phyloP scores from a whole-genome alignment of 2,888 invertebrate species.

The Lomographa bimaculata region DNA sequence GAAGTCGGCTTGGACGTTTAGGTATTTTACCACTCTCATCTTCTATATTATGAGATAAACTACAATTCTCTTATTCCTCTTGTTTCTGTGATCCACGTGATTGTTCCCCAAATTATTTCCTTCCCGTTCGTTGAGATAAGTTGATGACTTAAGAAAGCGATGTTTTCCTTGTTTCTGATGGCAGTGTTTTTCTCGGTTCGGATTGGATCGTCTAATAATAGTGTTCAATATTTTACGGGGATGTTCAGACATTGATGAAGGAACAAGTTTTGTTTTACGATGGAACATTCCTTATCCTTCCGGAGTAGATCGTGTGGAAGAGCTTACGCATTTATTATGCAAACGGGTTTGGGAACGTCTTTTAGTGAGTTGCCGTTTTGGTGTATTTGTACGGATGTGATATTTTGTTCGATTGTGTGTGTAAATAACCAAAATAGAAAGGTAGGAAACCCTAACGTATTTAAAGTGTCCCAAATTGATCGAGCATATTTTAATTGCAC shows the following conservation, averaged over 20 bases:
- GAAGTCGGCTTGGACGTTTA: too few relatives aligned
- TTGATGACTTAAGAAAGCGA: conserved; percentile 16
- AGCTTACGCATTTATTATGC: conserved; percentile 14
- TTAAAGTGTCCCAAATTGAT: too few relatives aligned
- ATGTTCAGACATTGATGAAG: conserved; percentile 18
- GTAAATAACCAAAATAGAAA: too few relatives aligned
- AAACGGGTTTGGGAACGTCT: too few relatives aligned
- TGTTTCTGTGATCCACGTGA: conserved; percentile 20
- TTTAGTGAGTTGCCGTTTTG: too few relatives aligned
- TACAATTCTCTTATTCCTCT: too few relatives aligned
- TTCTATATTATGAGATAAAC: too few relatives aligned
- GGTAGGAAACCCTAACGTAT: too few relatives aligned
- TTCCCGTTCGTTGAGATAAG: conserved; percentile 16
- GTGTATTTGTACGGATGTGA: too few relatives aligned
- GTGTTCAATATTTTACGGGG: conserved; percentile 18
- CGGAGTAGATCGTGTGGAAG: conserved; percentile 14
- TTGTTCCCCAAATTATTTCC: conserved; percentile 22
- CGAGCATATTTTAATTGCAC: too few relatives aligned
- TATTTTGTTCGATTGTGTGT: too few relatives aligned
- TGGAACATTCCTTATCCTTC: conserved; percentile 14
- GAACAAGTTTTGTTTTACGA: conserved; percentile 24
- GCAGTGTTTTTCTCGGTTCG: conserved; percentile 18
- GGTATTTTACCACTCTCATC: too few relatives aligned
- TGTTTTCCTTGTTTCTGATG: conserved; percentile 18
- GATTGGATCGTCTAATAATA: conserved; percentile 25